Evolutionary conservation across 2,113 vertebrate species (phyloP).

Genomic region (Pipra filicauda): DNA sequence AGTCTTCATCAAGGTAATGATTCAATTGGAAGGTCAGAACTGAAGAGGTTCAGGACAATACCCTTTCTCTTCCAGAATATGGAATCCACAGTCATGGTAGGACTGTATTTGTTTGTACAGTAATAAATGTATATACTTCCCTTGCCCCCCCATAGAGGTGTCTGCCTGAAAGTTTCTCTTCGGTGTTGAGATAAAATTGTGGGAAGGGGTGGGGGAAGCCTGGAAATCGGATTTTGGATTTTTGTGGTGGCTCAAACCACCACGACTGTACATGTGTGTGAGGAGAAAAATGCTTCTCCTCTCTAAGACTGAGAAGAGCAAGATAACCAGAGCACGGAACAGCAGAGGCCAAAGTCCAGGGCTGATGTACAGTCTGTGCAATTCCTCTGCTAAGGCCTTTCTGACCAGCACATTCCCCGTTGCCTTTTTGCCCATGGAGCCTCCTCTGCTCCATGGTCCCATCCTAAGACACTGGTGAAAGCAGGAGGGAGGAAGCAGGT

Average conservation of each 20-base stretch:
- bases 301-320: not conserved
- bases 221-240: too few species aligned
- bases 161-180: too few species aligned
- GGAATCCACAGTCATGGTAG: fast-evolving
- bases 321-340: not conserved
- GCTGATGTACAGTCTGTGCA: not conserved
- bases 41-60: not conserved
- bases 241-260: too few species aligned
- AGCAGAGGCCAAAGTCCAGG: not conserved
- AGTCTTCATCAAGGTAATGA: not conserved
- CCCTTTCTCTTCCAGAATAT: not conserved
- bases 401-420: not conserved
- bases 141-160: too few species aligned
- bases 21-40: not conserved
- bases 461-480: not conserved
- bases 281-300: not conserved
- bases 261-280: too few species aligned
- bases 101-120: not conserved
- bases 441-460: not conserved
- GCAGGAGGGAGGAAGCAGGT: not conserved
- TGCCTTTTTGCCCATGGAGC: not conserved
- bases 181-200: too few species aligned
- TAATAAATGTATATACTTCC: too few species aligned
- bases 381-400: not conserved
- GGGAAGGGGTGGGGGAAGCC: too few species aligned